phyloP scores from a whole-genome alignment of 2,113 vertebrate genomes.

The Zosterops lateralis region DNA sequence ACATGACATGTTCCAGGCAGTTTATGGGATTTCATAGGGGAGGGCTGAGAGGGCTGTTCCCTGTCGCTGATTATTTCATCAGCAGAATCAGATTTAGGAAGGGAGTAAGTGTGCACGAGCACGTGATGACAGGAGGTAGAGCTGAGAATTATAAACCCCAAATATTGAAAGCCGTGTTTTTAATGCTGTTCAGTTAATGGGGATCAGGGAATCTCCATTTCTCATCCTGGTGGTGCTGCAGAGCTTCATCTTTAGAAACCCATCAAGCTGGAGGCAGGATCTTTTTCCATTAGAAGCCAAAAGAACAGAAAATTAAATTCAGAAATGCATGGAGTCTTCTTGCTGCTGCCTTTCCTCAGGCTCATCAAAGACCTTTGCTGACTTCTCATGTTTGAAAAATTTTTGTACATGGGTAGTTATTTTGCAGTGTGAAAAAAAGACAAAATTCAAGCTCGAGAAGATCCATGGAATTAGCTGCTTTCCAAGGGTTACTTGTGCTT shows the following conservation, averaged over 20 bases:
- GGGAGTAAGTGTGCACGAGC: background rate
- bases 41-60: background rate
- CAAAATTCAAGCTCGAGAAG: background rate
- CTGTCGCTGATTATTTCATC: constrained; percentile 5
- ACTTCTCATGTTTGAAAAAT: background rate
- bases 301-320: constrained; percentile 38
- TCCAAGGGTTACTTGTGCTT: background rate
- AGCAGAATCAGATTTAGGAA: background rate
- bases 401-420: background rate
- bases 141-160: background rate
- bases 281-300: background rate
- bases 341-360: background rate
- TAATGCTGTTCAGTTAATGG: background rate
- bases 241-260: background rate
- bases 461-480: background rate
- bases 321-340: background rate
- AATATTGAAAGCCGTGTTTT: background rate
- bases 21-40: background rate
- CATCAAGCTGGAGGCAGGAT: background rate
- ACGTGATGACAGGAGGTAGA: constrained; percentile 27
- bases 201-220: background rate
- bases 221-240: background rate
- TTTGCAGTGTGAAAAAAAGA: background rate
- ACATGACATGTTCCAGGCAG: background rate
- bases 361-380: background rate